phyloP scores from a whole-genome alignment of 2,797 vertebrate genomes.

The Cryptoprocta ferox region DNA sequence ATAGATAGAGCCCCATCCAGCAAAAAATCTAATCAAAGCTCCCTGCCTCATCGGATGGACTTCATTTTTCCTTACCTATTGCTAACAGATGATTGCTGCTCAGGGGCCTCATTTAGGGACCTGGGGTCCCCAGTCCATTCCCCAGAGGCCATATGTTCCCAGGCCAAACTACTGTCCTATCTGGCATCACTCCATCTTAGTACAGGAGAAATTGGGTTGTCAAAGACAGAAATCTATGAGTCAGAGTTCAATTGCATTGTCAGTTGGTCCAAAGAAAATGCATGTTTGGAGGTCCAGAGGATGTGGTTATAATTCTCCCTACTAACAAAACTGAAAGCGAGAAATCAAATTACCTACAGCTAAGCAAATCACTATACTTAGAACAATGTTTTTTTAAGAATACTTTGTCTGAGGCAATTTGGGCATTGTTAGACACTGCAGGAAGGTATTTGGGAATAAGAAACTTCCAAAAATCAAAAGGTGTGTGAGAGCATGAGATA shows the following conservation, averaged over 20 bases:
- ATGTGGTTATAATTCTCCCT: neutral
- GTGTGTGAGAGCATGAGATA: neutral
- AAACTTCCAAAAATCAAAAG: constrained; percentile 3
- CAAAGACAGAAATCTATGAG: neutral
- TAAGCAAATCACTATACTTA: neutral
- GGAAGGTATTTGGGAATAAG: neutral
- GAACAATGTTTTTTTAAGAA: neutral
- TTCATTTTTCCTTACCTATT: constrained; percentile 38
- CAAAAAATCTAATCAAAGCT: neutral
- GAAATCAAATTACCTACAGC: neutral
- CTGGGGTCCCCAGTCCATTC: neutral
- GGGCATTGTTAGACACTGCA: neutral
- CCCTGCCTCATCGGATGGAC: neutral
- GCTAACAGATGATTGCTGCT: neutral
- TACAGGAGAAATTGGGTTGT: neutral
- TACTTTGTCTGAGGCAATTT: constrained; percentile 34
- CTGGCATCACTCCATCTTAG: neutral
- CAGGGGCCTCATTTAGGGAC: neutral
- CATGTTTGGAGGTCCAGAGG: neutral
- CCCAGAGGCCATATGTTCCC: neutral
- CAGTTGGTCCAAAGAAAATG: constrained; percentile 32
- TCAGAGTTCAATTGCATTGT: neutral
- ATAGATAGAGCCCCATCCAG: neutral
- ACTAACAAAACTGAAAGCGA: neutral
- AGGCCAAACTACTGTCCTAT: constrained; percentile 24